Evolutionary conservation across 2,113 vertebrate genomes (phyloP).

Genomic region (Microcebus griseorufus): DNA sequence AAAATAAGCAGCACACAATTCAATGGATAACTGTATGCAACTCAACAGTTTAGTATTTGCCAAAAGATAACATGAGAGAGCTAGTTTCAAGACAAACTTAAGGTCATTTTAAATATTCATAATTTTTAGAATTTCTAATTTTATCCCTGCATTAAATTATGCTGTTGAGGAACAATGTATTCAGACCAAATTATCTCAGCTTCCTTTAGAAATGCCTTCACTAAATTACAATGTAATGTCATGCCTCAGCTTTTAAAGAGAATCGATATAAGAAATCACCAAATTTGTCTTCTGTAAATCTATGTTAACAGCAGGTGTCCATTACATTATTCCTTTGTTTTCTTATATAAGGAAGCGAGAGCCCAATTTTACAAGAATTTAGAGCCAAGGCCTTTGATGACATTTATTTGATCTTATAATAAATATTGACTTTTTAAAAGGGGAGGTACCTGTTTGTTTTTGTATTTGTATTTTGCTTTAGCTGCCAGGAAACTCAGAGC

Average conservation of each 20-base stretch:
- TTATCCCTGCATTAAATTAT: constrained; percentile 8
- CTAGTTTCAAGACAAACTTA: background rate
- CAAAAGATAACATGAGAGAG: background rate
- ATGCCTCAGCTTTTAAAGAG: constrained; percentile 48
- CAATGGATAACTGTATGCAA: background rate
- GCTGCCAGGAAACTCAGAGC: background rate
- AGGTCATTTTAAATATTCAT: constrained; percentile 30
- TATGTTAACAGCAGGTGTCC: background rate
- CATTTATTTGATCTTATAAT: background rate
- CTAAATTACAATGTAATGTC: constrained; percentile 61
- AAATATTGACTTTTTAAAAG: background rate
- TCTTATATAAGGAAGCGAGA: background rate
- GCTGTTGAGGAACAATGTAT: background rate
- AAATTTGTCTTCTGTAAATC: constrained; percentile 31
- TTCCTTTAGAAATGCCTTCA: constrained; percentile 46
- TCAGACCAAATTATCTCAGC: constrained; percentile 45
- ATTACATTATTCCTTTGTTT: constrained; percentile 4
- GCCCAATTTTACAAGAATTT: constrained; percentile 10
- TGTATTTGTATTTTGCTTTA: background rate
- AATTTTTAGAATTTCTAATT: constrained; percentile 37
- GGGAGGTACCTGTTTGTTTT: background rate
- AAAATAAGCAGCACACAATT: background rate
- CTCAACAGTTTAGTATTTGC: background rate
- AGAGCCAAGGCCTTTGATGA: background rate
- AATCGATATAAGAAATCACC: constrained; percentile 29